Conservation (phyloP, 1,140 invertebrate species). For the Gonioctena quinquepunctata region DNA sequence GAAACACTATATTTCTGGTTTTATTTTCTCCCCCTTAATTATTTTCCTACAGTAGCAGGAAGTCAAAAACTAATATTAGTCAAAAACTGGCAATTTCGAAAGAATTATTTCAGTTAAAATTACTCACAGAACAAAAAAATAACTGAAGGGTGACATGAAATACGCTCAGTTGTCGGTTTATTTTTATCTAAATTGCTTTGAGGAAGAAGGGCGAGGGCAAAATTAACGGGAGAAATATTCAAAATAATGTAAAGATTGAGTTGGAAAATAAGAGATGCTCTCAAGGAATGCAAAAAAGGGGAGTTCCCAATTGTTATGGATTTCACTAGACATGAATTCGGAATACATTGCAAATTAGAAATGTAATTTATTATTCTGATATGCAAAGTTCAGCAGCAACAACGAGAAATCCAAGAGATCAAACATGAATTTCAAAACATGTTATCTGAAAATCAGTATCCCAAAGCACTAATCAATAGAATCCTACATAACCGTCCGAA, state of each 20-base stretch:
- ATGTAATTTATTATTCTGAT: too few species aligned
- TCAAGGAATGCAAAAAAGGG: neutral
- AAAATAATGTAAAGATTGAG: conserved; percentile 35
- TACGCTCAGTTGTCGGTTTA: conserved; percentile 33
- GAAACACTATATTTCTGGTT: neutral
- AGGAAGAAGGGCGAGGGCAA: conserved; percentile 17
- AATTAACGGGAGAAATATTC: conserved; percentile 26
- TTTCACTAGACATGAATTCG: too few species aligned
- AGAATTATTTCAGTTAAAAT: conserved; percentile 35
- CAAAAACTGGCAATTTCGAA: conserved; percentile 21
- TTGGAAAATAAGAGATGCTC: conserved; percentile 10
- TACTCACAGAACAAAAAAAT: conserved; percentile 32
- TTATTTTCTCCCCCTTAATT: neutral
- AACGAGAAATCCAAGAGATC: too few species aligned
- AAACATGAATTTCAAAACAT: too few species aligned
- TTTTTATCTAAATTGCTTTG: conserved; percentile 34
- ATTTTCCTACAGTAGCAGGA: conserved; percentile 2
- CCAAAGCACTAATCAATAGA: too few species aligned
- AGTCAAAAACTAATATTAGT: conserved; percentile 22
- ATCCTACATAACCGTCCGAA: too few species aligned
- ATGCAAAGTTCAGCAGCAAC: too few species aligned
- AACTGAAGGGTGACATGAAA: conserved; percentile 33
- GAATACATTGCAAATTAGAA: too few species aligned
- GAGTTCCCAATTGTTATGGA: too few species aligned
- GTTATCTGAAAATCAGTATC: too few species aligned